Evolutionary conservation across 2,113 vertebrate species (phyloP).

Genomic region (Trachemys scripta): DNA sequence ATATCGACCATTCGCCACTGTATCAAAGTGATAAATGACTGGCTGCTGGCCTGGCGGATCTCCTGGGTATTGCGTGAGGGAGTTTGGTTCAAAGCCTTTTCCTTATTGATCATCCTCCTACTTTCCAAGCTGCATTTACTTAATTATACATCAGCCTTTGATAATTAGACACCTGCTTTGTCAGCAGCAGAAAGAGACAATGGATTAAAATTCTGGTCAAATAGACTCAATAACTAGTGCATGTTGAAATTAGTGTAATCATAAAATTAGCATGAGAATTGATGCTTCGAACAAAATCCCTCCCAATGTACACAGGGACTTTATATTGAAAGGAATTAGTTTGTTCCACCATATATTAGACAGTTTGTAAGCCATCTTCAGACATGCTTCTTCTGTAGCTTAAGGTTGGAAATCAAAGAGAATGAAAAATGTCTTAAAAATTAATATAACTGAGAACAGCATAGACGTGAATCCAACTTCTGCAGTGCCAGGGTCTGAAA

Average conservation of each 20-base stretch:
- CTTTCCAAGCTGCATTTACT: not conserved
- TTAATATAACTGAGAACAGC: constrained; percentile 19
- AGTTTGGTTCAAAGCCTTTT: not conserved
- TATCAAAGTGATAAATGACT: not conserved
- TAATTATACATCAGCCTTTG: not conserved
- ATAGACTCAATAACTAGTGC: not conserved
- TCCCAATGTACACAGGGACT: not conserved
- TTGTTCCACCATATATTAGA: not conserved
- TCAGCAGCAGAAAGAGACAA: not conserved
- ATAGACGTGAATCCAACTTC: constrained; percentile 41
- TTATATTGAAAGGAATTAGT: not conserved
- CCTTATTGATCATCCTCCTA: not conserved
- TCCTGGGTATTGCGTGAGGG: not conserved
- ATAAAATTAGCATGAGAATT: not conserved
- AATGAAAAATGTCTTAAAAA: constrained; percentile 62
- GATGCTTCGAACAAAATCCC: not conserved
- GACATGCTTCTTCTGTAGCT: not conserved
- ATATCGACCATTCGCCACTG: not conserved
- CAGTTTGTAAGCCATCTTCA: constrained; percentile 9
- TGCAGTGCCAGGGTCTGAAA: constrained; percentile 23
- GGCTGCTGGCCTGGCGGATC: not conserved
- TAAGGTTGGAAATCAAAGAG: constrained; percentile 26
- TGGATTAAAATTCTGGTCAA: not conserved
- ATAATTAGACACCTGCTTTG: not conserved
- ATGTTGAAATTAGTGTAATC: not conserved